Evolutionary conservation across 2,797 vertebrate genomes (phyloP).

Genomic region (Cossypha heuglini): DNA sequence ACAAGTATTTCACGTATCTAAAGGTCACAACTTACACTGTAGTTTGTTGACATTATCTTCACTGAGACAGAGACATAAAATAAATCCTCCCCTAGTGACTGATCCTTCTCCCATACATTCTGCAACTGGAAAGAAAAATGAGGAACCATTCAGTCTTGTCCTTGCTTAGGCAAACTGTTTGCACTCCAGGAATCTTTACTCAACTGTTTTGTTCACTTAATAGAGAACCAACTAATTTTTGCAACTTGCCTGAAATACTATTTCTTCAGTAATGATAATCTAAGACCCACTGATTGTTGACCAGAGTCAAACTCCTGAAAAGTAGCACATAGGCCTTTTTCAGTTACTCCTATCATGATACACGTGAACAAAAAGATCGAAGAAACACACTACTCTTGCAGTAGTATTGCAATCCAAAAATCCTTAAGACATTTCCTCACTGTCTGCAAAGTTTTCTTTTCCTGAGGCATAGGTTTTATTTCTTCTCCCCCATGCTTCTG

Average conservation of each 20-base stretch:
- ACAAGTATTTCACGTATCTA: background rate
- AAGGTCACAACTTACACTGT: background rate
- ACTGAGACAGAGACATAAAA: background rate
- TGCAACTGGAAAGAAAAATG: background rate
- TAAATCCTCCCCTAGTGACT: background rate
- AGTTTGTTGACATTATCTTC: background rate
- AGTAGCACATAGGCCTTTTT: fast-evolving
- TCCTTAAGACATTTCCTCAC: background rate
- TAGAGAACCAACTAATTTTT: background rate
- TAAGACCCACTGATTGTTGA: background rate
- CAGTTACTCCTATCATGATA: background rate
- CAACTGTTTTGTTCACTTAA: background rate
- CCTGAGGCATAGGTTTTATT: background rate
- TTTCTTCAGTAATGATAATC: background rate
- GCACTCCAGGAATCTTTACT: background rate
- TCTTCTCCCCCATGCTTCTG: background rate
- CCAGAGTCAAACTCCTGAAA: background rate
- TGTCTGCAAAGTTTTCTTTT: background rate
- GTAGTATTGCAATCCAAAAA: background rate
- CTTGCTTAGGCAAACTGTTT: background rate
- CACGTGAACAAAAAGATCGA: background rate
- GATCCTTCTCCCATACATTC: background rate
- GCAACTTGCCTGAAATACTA: background rate
- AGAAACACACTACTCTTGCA: background rate
- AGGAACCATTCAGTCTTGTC: background rate